Evolutionary conservation across 2,113 vertebrate genomes (phyloP), one percentile per base, ranked within the genome.

Genomic region (Neodontobutis hainanensis): DNA sequence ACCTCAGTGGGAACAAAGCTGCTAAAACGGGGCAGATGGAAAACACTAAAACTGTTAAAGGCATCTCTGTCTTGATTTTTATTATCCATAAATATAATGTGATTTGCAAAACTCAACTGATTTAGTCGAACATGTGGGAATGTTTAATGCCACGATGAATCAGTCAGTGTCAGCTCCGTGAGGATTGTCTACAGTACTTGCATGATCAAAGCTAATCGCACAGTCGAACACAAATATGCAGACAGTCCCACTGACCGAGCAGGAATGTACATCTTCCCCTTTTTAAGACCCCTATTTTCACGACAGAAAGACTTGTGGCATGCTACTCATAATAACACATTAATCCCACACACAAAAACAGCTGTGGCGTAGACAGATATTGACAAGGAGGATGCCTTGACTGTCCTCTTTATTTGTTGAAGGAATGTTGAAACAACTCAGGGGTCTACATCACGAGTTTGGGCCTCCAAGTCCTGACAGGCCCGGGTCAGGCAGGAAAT

Each of bases 21-120:
- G 49, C 70, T 81, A 82, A 89, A 85, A 35, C 81, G 68, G 79
- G 81, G 78, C 85, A 88, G 83, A 86, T 84, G 73, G 75, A 81
- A 65, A 83, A 74, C 70, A 77, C 75, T 88, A 68, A 78, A 78
- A 74, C 48, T 59, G 67, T 48, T 68, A 40, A 62, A 60, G 57
- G 75, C 46, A 0, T 46, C 71, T 80, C 78, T 70, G 66, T 67
- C 56, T 19, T 45, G 60, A 72, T 62, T 75, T 74, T 85, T 70
- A 84, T 80, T 78, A 75, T 65, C 61, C 43, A 57, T 75, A 70
- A 75, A 80, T 69, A 80, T 65, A 11, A 61, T 77, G 65, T 60
- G 44, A 67, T 70, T 61, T 63, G 49, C 64, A 51, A 45, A 71
- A 51, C 69, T 63, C 14, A 58, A 55, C 40, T 35, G 56, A 36